A percentile compares a stretch with the other conserved stretches of the same genome.
Conservation (phyloP, 2,113 vertebrate genomes). For the Muntiacus muntjak region DNA sequence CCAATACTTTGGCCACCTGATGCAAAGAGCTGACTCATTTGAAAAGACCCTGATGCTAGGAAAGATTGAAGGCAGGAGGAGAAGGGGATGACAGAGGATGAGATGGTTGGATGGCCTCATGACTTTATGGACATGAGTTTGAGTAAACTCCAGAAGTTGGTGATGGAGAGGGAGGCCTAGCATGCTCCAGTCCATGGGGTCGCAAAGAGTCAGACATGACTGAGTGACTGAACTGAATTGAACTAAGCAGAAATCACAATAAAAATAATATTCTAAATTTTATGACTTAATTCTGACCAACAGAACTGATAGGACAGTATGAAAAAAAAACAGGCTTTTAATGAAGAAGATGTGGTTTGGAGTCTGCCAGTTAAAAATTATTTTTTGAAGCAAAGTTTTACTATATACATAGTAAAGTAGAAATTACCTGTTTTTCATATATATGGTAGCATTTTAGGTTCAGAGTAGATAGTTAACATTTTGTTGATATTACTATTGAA, state of each 20-base stretch:
- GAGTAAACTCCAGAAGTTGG: no score
- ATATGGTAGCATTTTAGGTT: neutral
- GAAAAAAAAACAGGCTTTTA: neutral
- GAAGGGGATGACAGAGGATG: no score
- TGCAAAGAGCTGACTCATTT: neutral
- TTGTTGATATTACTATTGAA: neutral
- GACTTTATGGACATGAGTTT: no score
- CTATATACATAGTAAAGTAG: neutral
- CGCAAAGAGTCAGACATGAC: neutral
- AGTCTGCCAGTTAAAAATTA: neutral
- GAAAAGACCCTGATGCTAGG: neutral
- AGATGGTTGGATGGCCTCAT: no score
- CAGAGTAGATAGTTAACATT: neutral
- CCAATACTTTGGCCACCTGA: neutral
- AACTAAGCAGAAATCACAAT: neutral
- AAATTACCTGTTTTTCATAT: neutral
- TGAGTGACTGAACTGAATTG: neutral
- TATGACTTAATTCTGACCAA: neutral
- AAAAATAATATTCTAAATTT: neutral
- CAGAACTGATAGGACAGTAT: neutral
- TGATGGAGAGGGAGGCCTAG: no score
- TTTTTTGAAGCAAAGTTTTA: neutral
- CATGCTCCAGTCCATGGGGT: neutral
- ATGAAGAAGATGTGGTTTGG: neutral
- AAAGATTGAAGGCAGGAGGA: neutral